These are phyloP conservation scores for Lathamus discolor DNA, from an alignment of 2,113 vertebrate genomes.

Conservation along the genomic window DNA sequence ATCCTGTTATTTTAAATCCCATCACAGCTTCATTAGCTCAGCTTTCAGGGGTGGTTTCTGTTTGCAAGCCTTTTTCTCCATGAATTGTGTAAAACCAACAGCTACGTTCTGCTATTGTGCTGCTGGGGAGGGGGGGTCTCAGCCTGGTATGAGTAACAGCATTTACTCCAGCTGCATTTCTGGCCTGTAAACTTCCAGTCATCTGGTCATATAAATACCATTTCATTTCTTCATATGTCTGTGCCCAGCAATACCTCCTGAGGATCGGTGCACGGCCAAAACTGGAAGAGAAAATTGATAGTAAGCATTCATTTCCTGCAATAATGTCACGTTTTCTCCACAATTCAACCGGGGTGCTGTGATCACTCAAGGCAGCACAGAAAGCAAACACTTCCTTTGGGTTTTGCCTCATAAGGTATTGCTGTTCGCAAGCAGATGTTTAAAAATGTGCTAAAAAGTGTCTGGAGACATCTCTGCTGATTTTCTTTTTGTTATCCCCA, in stretches of 20 bases:
- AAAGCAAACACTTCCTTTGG: neutral
- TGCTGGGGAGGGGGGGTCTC: neutral
- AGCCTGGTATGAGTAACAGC: neutral
- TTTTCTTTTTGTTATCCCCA: slow-evolving; percentile 70
- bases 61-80: neutral
- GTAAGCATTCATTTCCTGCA: neutral
- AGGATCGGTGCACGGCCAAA: neutral
- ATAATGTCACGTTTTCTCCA: neutral
- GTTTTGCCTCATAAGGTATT: neutral
- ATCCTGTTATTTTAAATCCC: neutral
- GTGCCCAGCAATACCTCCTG: slow-evolving; percentile 3
- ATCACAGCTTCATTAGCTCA: slow-evolving; percentile 17
- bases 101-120: neutral
- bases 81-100: neutral
- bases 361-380: neutral
- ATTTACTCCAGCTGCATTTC: neutral
- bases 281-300: neutral
- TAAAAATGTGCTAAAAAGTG: slow-evolving; percentile 18
- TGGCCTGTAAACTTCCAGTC: neutral
- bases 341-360: neutral
- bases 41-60: neutral
- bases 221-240: neutral
- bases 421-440: slow-evolving; percentile 9
- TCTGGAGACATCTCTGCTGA: slow-evolving; percentile 50
- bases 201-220: neutral